Evolutionary conservation across 37 sponge, comb jelly and placozoan genomes (phyloP).

Genomic region (Crambe crambe): DNA sequence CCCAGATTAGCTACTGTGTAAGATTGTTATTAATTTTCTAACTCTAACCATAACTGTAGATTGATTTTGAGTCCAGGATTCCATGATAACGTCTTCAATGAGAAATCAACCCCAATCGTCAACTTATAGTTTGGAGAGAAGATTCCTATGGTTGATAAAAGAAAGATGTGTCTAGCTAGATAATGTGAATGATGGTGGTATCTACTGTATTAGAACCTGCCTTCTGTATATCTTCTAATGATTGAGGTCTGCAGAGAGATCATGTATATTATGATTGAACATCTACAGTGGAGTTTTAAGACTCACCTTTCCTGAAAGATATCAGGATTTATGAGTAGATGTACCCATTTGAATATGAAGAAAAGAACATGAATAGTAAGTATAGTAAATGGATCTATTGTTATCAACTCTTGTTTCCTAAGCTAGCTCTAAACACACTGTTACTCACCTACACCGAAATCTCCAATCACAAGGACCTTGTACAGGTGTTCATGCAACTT

Average conservation of each 20-base stretch:
- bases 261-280: not conserved
- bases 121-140: conserved; percentile 96
- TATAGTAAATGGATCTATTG: no score
- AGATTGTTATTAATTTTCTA: not conserved
- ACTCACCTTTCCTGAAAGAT: conserved; percentile 2
- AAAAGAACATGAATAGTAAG: not conserved
- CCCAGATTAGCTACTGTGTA: no score
- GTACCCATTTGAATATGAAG: not conserved
- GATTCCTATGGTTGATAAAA: conserved; percentile 41
- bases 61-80: conserved; percentile 62
- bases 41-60: conserved; percentile 85
- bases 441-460: conserved; percentile 89
- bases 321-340: not conserved
- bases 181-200: not conserved
- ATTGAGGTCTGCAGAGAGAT: conserved; percentile 84
- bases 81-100: conserved; percentile 79
- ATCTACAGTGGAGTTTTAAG: not conserved
- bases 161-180: not conserved
- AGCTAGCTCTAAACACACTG: no score
- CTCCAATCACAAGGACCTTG: conserved; percentile 93
- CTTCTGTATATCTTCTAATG: conserved; percentile 89
- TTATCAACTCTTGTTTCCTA: not conserved
- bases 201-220: conserved; percentile 28
- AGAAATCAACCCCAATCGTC: conserved; percentile 95
- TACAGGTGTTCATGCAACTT: conserved; percentile 70